phyloP scores from a whole-genome alignment of 2,888 invertebrate species.

The Pachymerium ferrugineum region DNA sequence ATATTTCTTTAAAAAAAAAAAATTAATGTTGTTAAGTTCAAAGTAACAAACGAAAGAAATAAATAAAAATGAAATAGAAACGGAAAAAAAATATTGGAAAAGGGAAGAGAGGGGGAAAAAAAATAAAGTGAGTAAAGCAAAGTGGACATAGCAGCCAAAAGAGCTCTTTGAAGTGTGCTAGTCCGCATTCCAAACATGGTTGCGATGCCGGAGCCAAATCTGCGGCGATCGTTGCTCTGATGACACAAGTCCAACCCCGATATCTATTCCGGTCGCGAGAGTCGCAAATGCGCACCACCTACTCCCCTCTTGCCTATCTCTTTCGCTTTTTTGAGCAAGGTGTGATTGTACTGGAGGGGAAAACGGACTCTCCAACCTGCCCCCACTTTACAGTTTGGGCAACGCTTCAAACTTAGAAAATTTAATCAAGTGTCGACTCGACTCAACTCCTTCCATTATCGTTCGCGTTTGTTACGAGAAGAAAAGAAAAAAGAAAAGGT shows the following conservation, averaged over 20 bases:
- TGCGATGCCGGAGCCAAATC: constrained; percentile 7
- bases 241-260: not conserved
- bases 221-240: constrained; percentile 14
- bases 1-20: too few species aligned
- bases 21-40: too few species aligned
- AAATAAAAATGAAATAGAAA: not conserved
- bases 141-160: not conserved
- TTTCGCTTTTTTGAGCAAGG: constrained; percentile 21
- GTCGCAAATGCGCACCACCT: not conserved
- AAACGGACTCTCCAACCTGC: constrained; percentile 15
- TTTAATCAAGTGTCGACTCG: constrained; percentile 2
- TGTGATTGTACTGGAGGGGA: constrained; percentile 6
- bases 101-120: too few species aligned
- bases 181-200: constrained; percentile 10
- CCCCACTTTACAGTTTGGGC: constrained; percentile 21
- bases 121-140: not conserved
- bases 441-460: constrained; percentile 15
- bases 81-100: too few species aligned
- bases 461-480: not conserved
- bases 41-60: not conserved
- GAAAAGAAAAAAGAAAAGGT: not conserved
- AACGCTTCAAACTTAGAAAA: constrained; percentile 9
- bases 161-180: not conserved
- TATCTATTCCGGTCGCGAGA: constrained; percentile 21
- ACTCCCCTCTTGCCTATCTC: not conserved